These are phyloP conservation scores for Brachionus rubens DNA, from an alignment of 1,140 invertebrate genomes.

Conservation along the genomic window DNA sequence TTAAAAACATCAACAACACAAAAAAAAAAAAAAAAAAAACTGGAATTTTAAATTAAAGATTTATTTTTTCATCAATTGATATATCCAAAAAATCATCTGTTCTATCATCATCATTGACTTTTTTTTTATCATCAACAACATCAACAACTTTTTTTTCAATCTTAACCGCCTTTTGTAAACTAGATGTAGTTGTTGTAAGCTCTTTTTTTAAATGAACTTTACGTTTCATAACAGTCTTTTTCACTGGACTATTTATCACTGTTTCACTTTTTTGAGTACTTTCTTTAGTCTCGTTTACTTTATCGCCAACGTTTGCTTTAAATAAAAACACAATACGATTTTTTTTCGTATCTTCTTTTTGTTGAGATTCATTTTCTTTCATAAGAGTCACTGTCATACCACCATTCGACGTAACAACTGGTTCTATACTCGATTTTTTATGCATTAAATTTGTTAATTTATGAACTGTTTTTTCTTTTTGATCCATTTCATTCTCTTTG, in stretches of 20 bases:
- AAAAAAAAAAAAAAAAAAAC: not conserved
- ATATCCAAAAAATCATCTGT: slow-evolving; percentile 16
- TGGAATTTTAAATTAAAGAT: slow-evolving; percentile 19
- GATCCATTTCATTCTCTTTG: slow-evolving; percentile 28
- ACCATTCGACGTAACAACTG: not conserved
- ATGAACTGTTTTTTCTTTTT: not conserved
- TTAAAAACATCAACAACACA: slow-evolving; percentile 10
- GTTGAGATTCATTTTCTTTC: slow-evolving; percentile 14
- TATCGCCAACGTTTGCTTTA: not conserved
- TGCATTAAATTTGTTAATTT: slow-evolving; percentile 15
- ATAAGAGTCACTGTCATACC: not conserved
- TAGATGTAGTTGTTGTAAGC: not conserved
- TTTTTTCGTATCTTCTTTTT: not conserved
- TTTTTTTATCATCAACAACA: not conserved
- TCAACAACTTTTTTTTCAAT: too few relatives aligned
- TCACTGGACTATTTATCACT: not conserved
- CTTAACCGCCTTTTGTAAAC: not conserved
- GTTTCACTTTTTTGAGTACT: not conserved
- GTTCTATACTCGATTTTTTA: not conserved
- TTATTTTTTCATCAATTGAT: slow-evolving; percentile 16
- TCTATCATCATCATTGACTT: not conserved
- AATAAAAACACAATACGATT: slow-evolving; percentile 26
- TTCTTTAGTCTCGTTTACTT: not conserved
- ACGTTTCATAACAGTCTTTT: not conserved
- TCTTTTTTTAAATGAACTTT: slow-evolving; percentile 36